phyloP scores from a whole-genome alignment of 2,888 invertebrate species.

The Melinaea menophilus region DNA sequence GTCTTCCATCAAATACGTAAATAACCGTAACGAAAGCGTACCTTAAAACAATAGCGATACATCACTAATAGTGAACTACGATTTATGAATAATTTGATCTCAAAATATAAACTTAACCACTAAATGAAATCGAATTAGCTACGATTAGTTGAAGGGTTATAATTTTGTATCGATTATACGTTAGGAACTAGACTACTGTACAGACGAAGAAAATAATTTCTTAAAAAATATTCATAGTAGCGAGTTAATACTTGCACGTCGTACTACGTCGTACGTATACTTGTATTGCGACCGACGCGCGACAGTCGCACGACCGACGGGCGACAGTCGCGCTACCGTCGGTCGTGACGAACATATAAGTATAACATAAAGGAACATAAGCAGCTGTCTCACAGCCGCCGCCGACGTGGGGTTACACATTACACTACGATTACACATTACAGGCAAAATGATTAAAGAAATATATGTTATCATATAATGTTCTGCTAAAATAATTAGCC shows the following conservation, averaged over 20 bases:
- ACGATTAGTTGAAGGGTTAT: slow-evolving; percentile 68
- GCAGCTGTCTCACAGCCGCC: slow-evolving; percentile 59
- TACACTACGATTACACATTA: slow-evolving; percentile 57
- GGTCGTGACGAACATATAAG: slow-evolving; percentile 33
- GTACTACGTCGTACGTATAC: slow-evolving; percentile 15
- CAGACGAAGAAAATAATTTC: slow-evolving; percentile 60
- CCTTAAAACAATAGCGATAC: slow-evolving; percentile 49
- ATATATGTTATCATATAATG: slow-evolving; percentile 56
- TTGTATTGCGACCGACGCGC: slow-evolving; percentile 17
- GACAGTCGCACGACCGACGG: background rate
- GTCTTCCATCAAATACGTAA: slow-evolving; percentile 68
- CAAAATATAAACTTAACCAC: slow-evolving; percentile 45
- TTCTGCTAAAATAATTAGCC: slow-evolving; percentile 63
- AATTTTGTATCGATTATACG: slow-evolving; percentile 71
- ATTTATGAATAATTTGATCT: slow-evolving; percentile 60
- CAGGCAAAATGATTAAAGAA: slow-evolving; percentile 64
- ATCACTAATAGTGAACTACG: slow-evolving; percentile 56
- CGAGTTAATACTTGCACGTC: slow-evolving; percentile 45
- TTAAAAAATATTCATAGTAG: slow-evolving; percentile 49
- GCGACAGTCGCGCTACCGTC: slow-evolving; percentile 7
- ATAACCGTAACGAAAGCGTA: slow-evolving; percentile 46
- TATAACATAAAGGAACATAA: slow-evolving; percentile 45
- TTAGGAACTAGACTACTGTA: slow-evolving; percentile 77
- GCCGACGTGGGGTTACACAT: slow-evolving; percentile 31
- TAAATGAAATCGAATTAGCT: slow-evolving; percentile 55